Evolutionary conservation across 1,140 invertebrate species (phyloP), one percentile per base, ranked within the genome.

Genomic region (Copidosoma floridanum): DNA sequence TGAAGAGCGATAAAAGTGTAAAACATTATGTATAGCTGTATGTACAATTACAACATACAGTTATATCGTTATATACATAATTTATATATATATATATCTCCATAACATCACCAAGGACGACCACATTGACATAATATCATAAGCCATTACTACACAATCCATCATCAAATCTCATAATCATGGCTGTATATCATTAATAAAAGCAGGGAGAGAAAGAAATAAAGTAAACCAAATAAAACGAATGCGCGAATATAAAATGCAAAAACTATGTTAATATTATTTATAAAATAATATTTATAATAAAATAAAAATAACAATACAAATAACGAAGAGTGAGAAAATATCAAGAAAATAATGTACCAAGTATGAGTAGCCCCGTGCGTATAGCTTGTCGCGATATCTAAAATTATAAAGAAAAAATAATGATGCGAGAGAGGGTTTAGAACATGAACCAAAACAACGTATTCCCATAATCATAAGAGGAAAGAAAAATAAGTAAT

Each of bases 81-180:
- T n/a, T n/a, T n/a, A n/a, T n/a, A n/a, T n/a, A n/a, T n/a, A n/a
- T n/a, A n/a, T n/a, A n/a, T n/a, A n/a, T n/a, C n/a, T n/a, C n/a
- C n/a, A n/a, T n/a, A n/a, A n/a, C n/a, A n/a, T n/a, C n/a, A n/a
- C n/a, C n/a, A n/a, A n/a, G n/a, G n/a, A n/a, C n/a, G n/a, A n/a
- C n/a, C n/a, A 41, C 16, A 41, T 16, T 5, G 11, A 14, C 1
- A 52, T 11, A 50, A 32, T 40, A 44, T 20, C 43, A 40, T 48
- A 56, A 32, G 43, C 32, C 26, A n/a, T 29, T 16, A 40, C 44
- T 4, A 44, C 40, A 41, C 40, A 12, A 52, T 44, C 16, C 23
- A 47, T 54, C 26, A 54, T 53, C 37, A 47, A n/a, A 47, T 40
- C 27, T 48, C 51, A 54, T 54, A 60, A 47, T 60, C 51, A 54